A percentile compares a stretch with the other conserved stretches of the same genome.
Evolutionary conservation across 2,797 vertebrate species (phyloP).

Genomic region (Emys orbicularis): DNA sequence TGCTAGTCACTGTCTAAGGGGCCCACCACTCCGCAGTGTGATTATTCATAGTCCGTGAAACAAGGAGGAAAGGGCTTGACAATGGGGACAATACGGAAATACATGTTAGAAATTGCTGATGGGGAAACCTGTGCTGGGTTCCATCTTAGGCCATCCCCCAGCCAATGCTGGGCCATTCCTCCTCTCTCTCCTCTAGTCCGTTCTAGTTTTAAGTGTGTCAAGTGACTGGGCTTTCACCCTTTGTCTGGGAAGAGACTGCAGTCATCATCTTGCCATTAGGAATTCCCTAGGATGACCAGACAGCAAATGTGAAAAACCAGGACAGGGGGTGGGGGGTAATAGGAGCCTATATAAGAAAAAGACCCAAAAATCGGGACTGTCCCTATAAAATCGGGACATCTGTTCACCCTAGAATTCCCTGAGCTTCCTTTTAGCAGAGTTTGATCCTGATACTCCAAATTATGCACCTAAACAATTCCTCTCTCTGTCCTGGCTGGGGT

Average conservation of each 20-base stretch:
- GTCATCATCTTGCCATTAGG: neutral
- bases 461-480: neutral
- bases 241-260: too few species aligned
- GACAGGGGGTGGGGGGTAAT: too few species aligned
- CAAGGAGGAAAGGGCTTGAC: neutral
- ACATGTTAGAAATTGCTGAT: neutral
- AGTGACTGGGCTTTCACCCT: too few species aligned
- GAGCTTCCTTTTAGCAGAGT: neutral
- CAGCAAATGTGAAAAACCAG: too few species aligned
- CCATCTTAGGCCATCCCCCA: neutral
- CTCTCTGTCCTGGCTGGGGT: neutral
- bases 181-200: neutral
- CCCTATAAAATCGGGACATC: too few species aligned
- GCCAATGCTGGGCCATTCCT: neutral
- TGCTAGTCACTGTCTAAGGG: neutral
- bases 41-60: neutral
- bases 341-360: too few species aligned
- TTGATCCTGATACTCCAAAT: neutral
- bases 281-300: too few species aligned
- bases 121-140: neutral
- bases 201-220: neutral
- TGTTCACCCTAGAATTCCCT: neutral
- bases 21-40: neutral
- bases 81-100: neutral
- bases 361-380: too few species aligned